Evolutionary conservation across 2,797 vertebrate genomes (phyloP), one percentile per base, ranked within the genome.

Genomic region (Manis javanica): DNA sequence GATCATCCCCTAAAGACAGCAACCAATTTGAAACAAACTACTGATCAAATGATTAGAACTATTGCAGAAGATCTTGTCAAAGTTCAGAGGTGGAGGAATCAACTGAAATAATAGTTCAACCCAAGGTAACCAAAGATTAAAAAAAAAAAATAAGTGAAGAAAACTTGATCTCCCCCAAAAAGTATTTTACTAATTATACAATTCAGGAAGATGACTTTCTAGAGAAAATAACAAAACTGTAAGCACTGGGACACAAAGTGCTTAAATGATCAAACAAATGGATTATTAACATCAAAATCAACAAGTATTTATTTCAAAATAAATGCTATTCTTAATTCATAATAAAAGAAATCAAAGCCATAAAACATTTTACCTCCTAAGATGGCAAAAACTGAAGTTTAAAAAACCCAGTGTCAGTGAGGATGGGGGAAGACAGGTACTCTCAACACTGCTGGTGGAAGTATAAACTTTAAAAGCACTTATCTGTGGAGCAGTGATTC

Each of bases 1-100:
- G 99, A 99, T 97, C 98, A 98, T 82, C 99, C 99, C 59, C 98
- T 99, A 68, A 98, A 99, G 95, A 99, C 99, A 85, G 99, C 99
- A 23, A 98, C 97, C 90, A 96, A 94, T 93, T 98, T 99, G 99
- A 99, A 99, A 98, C 98, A 98, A 98, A 99, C 99, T 23, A 99
- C 99, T 0, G 99, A 99, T 96, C 98, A 94, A 83, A 99, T 99
- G 99, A 98, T 99, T 66, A 98, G 95, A 96, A 98, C 96, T 5
- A 98, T 99, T 94, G 98, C 99, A 75, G 98, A 98, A 95, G 99
- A 99, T 94, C 98, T 99, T 96, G 98, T 98, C 96, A 98, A 98
- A 98, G 98, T 98, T 51, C 98, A 98, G 75, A 98, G 97, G 69
- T 94, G 98, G 96, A 98, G 98, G 96, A 99, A 66, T 63, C 93